Evolutionary conservation across 2,113 vertebrate genomes (phyloP), one percentile per base, ranked within the genome.

Genomic region (Hippocampus mohnikei): DNA sequence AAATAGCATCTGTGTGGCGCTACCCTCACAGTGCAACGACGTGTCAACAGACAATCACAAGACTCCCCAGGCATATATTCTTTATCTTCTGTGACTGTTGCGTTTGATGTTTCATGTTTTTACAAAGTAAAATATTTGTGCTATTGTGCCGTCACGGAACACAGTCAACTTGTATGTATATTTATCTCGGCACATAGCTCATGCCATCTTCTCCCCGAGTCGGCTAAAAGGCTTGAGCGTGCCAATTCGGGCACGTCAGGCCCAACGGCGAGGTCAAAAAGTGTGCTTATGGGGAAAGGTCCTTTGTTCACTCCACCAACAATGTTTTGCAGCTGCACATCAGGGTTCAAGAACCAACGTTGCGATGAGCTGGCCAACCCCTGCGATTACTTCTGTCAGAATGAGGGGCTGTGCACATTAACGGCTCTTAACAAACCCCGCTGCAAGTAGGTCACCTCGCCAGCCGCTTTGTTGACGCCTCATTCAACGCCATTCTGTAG

Each of bases 301-400:
- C 71, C 74, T 77, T 82, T 87, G 82, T 80, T 85, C 85, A 88
- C 81, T 89, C 68, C 94, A 92, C 94, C 94, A 95, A 92, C 82
- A 92, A 95, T 97, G 95, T 98, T 95, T 91, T 97, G 88, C 97
- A 99, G 97, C 96, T 99, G 97, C 94, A 97, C 97, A 91, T 92
- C 96, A 94, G 96, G 96, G 93, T 99, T 98, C 97, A 98, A 98
- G 97, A 98, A 94, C 96, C 97, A 98, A 94, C 97, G 97, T 93
- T 99, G 97, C 94, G 97, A 99, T 94, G 96, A 99, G 94, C 96
- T 96, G 95, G 94, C 96, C 93, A 99, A 99, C 94, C 97, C 95
- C 91, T 99, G 97, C 94, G 97, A 98, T 98, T 96, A 98, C 96
- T 98, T 98, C 97, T 99, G 97, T 98, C 97, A 99, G 95, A 99